phyloP scores from a whole-genome alignment of 2,113 vertebrate genomes.

The Delphinus delphis region DNA sequence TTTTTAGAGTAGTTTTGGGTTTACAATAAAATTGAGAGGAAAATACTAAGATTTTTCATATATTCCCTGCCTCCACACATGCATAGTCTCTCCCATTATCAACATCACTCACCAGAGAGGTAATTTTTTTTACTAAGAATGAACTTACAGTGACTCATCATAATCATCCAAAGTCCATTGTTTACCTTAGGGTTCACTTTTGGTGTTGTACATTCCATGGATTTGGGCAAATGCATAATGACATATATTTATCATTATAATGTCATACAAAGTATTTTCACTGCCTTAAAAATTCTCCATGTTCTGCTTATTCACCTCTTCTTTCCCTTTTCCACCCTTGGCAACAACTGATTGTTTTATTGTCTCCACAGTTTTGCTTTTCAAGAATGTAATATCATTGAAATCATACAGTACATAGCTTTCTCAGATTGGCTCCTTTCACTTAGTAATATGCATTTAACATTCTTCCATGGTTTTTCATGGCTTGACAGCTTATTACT shows the following conservation, averaged over 20 bases:
- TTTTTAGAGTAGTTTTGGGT: neutral
- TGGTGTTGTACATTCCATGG: neutral
- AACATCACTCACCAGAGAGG: neutral
- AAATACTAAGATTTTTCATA: neutral
- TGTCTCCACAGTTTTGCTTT: neutral
- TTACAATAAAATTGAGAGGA: neutral
- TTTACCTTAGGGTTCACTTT: neutral
- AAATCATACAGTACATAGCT: neutral
- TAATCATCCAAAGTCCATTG: neutral
- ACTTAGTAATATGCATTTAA: neutral
- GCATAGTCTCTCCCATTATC: neutral
- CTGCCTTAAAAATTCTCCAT: neutral
- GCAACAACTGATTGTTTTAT: neutral
- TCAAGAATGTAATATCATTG: neutral
- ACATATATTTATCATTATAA: neutral
- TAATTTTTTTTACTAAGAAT: neutral
- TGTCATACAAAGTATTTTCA: neutral
- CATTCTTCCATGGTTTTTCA: neutral
- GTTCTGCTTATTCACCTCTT: neutral
- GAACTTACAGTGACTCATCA: neutral
- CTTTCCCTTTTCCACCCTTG: too few relatives aligned
- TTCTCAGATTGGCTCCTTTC: neutral
- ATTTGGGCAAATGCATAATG: neutral
- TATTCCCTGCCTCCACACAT: neutral
- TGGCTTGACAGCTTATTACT: neutral